phyloP scores from a whole-genome alignment of 2,888 invertebrate genomes.

The Leptinotarsa rubiginosa region DNA sequence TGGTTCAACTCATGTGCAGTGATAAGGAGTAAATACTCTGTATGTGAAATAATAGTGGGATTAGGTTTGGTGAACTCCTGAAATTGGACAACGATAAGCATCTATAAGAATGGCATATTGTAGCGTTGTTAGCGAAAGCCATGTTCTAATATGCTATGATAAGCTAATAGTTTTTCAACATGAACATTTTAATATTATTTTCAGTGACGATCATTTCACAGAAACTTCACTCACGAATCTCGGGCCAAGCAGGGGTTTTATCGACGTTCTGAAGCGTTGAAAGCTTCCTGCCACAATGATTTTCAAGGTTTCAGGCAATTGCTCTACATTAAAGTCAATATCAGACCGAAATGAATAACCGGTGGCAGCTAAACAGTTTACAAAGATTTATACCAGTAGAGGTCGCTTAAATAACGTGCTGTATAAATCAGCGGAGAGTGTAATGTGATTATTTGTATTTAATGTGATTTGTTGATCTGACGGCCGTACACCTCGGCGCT shows the following conservation, averaged over 20 bases:
- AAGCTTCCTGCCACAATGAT: neutral
- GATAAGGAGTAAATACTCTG: too few species aligned
- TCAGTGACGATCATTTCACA: too few species aligned
- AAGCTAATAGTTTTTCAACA: too few species aligned
- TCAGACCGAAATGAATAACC: slow-evolving; percentile 55
- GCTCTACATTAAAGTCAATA: slow-evolving; percentile 39
- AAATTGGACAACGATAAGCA: too few species aligned
- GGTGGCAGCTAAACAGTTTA: slow-evolving; percentile 52
- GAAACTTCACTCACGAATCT: too few species aligned
- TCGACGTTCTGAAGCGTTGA: neutral
- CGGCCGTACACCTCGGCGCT: slow-evolving; percentile 63
- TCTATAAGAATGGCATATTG: too few species aligned
- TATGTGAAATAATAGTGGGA: too few species aligned
- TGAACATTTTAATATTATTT: too few species aligned
- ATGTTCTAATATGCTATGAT: too few species aligned
- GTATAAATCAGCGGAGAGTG: slow-evolving; percentile 66
- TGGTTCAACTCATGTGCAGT: too few species aligned
- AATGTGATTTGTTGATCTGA: slow-evolving; percentile 67
- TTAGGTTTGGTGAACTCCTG: too few species aligned
- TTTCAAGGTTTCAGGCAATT: slow-evolving; percentile 12
- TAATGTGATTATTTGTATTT: slow-evolving; percentile 68
- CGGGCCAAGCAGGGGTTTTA: neutral
- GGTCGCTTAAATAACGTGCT: slow-evolving; percentile 64
- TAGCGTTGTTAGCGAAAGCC: too few species aligned
- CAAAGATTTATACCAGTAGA: slow-evolving; percentile 57